Evolutionary conservation across 2,797 vertebrate species (phyloP).

Genomic region (Syngnathus acus): DNA sequence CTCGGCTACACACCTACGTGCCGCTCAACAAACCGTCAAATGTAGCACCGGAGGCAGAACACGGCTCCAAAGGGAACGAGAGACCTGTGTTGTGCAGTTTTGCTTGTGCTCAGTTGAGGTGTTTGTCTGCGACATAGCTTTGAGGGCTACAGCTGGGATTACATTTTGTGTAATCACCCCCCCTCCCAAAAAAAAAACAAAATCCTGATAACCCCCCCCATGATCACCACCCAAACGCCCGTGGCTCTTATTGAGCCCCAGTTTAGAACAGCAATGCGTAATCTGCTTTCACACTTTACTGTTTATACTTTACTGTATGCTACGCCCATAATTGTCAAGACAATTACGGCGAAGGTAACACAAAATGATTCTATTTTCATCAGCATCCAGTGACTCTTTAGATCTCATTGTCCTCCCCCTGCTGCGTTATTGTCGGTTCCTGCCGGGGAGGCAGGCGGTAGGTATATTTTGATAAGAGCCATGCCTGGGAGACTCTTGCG

Average conservation of each 20-base stretch:
- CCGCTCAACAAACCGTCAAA: constrained; percentile 73
- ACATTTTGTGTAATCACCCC: constrained; percentile 51
- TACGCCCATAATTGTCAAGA: constrained; percentile 56
- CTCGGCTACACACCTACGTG: constrained; percentile 69
- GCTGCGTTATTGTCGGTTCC: constrained; percentile 64
- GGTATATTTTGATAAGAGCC: constrained; percentile 67
- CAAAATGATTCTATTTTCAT: constrained; percentile 52
- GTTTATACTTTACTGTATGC: constrained; percentile 47
- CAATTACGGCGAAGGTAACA: constrained; percentile 52
- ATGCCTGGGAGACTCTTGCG: constrained; percentile 55
- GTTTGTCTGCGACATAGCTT: constrained; percentile 50
- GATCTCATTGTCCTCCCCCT: constrained; percentile 43
- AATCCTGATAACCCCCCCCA: constrained; percentile 33
- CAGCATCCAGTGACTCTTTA: constrained; percentile 52
- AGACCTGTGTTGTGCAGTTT: constrained; percentile 68
- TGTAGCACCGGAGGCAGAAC: constrained; percentile 71
- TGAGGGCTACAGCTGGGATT: constrained; percentile 63
- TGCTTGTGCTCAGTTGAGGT: constrained; percentile 53
- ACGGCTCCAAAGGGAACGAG: constrained; percentile 68
- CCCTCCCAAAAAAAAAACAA: constrained; percentile 24
- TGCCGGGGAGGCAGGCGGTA: constrained; percentile 50
- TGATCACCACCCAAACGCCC: constrained; percentile 41
- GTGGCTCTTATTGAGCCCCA: constrained; percentile 42
- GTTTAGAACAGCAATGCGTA: constrained; percentile 51
- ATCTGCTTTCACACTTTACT: constrained; percentile 59